Base-by-base conservation (phyloP, 2,888 invertebrate genomes). In the Standfussiana lucernea region DNA sequence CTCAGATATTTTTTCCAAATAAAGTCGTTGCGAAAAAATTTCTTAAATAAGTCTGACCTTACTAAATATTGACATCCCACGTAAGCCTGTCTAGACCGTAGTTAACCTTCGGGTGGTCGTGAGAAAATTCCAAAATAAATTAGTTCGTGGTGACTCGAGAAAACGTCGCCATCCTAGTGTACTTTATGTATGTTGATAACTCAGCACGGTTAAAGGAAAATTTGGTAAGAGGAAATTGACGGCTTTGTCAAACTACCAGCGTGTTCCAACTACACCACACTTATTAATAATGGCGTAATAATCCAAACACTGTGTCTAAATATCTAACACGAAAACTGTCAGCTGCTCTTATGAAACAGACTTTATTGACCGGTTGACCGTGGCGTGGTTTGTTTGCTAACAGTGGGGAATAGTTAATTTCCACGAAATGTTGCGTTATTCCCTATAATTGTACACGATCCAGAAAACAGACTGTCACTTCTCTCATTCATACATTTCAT, bases 51-150 rank as follows among this genome's bases (percentile, higher is more conserved):
- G 10, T 15, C 37, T 42, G 50, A 70, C 59, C 67, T 62, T 50
- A 35, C 1, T 50, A 32, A 8, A 45, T 42, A 66, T 62, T 72
- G n/a, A 7, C 50, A 61, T 21, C 35, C 45, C 53, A 72, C 24
- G 53, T 45, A 56, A 50, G 42, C 68, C 47, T n/a, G 42, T 47
- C 66, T 73, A 56, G 40, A 45, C n/a, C 62, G 72, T 42, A 64
- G 67, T 80, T 74, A 80, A 67, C 67, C 70, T 68, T 66, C 35
- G 69, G 47, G 47, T 21, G 50, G 50, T 37, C 69, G 32, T 28
- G 61, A 76, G 71, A 65, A 70, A 83, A 75, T 75, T 50, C 69
- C 24, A 42, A 75, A 74, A 70, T 59, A 64, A 85, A 85, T 85
- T 85, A 77, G 73, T 53, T 73, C 64, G 45, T 21, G 65, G 79